Evolutionary conservation across 2,888 invertebrate species (phyloP).

Genomic region (Pheosia tremula): DNA sequence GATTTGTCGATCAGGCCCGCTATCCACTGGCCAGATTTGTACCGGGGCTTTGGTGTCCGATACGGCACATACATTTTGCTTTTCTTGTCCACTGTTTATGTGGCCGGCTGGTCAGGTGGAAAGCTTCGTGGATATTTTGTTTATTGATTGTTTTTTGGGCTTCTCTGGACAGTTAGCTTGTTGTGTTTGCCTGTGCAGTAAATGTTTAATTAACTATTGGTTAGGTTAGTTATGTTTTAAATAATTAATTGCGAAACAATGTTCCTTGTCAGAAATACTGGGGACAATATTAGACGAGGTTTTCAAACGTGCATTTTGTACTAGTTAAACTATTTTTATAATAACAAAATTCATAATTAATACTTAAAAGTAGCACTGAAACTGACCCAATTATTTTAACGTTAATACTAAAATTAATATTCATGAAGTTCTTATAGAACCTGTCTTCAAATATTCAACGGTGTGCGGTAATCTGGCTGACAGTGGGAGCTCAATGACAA

Average conservation of each 20-base stretch:
- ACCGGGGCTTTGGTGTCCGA: slow-evolving; percentile 75
- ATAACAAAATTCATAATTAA: no score
- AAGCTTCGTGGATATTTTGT: slow-evolving; percentile 42
- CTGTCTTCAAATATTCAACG: slow-evolving; percentile 11
- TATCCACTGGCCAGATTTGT: slow-evolving; percentile 82
- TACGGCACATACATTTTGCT: slow-evolving; percentile 79
- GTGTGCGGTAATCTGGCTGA: slow-evolving; percentile 21
- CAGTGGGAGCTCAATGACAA: slow-evolving; percentile 23
- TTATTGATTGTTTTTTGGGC: slow-evolving; percentile 30
- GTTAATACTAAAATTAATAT: slow-evolving; percentile 24
- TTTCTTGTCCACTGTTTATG: slow-evolving; percentile 78
- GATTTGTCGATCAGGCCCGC: slow-evolving; percentile 84
- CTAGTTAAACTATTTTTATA: no score
- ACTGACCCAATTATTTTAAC: no score
- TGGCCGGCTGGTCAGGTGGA: slow-evolving; percentile 66
- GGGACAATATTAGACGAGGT: no score
- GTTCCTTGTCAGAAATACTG: no score
- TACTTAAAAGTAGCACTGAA: no score
- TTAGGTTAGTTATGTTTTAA: neutral
- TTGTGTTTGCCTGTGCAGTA: neutral
- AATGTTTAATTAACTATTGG: slow-evolving; percentile 14
- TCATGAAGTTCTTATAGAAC: slow-evolving; percentile 13
- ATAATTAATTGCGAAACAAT: no score
- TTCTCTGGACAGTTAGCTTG: slow-evolving; percentile 7
- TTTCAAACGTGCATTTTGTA: no score